Evolutionary conservation across 2,113 vertebrate species (phyloP), one percentile per base, ranked within the genome.

Genomic region (Electrona antarctica): DNA sequence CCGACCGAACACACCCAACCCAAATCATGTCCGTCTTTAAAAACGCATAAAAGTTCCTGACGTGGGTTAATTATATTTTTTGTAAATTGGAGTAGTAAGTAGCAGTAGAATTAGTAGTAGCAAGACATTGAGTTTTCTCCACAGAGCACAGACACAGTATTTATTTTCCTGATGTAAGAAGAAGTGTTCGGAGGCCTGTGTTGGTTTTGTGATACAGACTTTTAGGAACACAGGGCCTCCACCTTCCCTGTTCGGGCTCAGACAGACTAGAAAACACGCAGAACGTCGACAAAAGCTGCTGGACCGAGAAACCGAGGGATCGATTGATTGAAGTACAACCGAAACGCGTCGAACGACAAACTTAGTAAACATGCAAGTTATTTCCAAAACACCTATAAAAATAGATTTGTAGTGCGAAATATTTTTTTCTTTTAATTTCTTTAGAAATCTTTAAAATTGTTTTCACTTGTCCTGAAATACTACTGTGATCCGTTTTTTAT

Each of bases 351-450:
- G 60, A 81, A 70, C 33, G 33, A 88, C 87, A 9, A 89, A 92
- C 89, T 91, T 83, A 90, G 87, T 92, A 92, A 92, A 94, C 92
- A 93, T 93, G 93, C 92, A 93, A 71, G 82, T 88, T 79, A 76
- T 90, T 92, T 93, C 85, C 92, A 94, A 94, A 94, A 94, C 92
- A 93, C 91, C 91, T 94, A 93, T 90, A 94, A 94, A 94, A 94
- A 94, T 94, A 94, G 91, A 94, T 93, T 94, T 93, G 91, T 93
- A 92, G 90, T 94, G 93, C 88, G 92, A 94, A 93, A 92, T 90
- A 90, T 87, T 93, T 93, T 89, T 89, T 87, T 89, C 82, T 91
- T 91, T 90, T 90, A 85, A 76, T 93, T 92, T 93, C 90, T 91
- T 93, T 92, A 93, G 86, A 93, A 94, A 93, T 91, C 87, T 89